These are phyloP conservation scores for Thunnus albacares DNA, from an alignment of 2,797 vertebrate genomes.

Conservation along the genomic window DNA sequence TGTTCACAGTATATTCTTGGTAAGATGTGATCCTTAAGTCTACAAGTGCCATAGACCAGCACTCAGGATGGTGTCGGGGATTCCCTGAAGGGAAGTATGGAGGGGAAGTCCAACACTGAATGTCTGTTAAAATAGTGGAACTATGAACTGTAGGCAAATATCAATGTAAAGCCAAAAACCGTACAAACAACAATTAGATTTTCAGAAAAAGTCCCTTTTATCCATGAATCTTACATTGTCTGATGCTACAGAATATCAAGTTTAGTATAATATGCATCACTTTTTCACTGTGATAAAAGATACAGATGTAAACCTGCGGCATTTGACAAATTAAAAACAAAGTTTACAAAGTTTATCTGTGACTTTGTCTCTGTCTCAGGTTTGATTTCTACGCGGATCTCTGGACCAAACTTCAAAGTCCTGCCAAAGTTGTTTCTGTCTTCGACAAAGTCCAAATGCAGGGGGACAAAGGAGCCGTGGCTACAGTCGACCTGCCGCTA, in stretches of 20 bases:
- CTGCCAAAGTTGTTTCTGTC: conserved; percentile 79
- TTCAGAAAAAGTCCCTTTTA: no score
- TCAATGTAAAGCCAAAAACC: neutral
- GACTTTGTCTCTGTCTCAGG: conserved; percentile 65
- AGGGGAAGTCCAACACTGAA: conserved; percentile 7
- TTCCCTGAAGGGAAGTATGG: neutral
- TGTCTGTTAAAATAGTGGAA: neutral
- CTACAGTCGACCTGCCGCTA: conserved; percentile 75
- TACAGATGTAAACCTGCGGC: no score
- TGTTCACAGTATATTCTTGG: no score
- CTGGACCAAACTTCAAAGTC: conserved; percentile 67
- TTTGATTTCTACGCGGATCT: conserved; percentile 82
- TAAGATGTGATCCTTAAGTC: no score
- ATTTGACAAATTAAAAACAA: neutral
- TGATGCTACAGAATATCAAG: neutral
- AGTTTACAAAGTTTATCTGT: neutral
- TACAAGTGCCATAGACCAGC: no score
- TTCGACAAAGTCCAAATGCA: conserved; percentile 85
- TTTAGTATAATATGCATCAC: no score
- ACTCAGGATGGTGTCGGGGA: neutral
- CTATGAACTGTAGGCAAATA: no score
- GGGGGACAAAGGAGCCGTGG: conserved; percentile 81
- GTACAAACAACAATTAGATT: neutral
- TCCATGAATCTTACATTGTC: no score
- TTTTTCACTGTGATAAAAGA: no score